These are phyloP conservation scores for Amphimallon solstitiale DNA, from an alignment of 2,888 invertebrate species.

Conservation along the genomic window DNA sequence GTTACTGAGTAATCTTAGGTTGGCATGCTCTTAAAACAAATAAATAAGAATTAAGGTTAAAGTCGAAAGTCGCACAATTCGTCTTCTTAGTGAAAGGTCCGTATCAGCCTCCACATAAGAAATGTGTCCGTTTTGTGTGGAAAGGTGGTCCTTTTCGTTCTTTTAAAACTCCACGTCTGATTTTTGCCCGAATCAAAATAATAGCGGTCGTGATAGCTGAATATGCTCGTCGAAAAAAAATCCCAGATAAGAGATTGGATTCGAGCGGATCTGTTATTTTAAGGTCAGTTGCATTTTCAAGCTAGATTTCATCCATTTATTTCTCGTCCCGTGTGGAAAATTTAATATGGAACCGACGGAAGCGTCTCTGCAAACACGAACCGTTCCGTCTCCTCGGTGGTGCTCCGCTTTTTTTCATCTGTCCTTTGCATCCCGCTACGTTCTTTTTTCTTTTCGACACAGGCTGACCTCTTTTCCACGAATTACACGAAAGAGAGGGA, in stretches of 20 bases:
- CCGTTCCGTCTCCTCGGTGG: no score
- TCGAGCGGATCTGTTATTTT: conserved; percentile 20
- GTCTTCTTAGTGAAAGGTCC: no score
- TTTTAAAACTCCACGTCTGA: neutral
- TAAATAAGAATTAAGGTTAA: no score
- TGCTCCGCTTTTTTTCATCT: no score
- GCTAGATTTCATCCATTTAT: neutral
- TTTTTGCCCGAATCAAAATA: conserved; percentile 26
- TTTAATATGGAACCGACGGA: conserved; percentile 2
- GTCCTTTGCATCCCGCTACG: no score
- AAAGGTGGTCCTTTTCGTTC: conserved; percentile 6
- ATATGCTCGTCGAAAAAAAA: conserved; percentile 15
- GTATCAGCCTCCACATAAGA: neutral
- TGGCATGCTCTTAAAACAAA: no score
- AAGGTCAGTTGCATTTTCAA: conserved; percentile 19
- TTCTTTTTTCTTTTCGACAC: no score
- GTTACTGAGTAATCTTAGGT: no score
- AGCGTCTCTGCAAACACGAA: no score
- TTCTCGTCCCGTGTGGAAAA: neutral
- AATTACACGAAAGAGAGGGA: no score
- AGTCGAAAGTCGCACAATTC: no score
- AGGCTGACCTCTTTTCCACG: no score
- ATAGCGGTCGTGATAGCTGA: conserved; percentile 25
- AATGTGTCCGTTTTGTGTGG: neutral
- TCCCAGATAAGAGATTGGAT: conserved; percentile 15